A percentile compares a stretch with the other conserved stretches of the same genome.
Conservation (phyloP, 2,113 vertebrate species). For the Actinemys pallida region DNA sequence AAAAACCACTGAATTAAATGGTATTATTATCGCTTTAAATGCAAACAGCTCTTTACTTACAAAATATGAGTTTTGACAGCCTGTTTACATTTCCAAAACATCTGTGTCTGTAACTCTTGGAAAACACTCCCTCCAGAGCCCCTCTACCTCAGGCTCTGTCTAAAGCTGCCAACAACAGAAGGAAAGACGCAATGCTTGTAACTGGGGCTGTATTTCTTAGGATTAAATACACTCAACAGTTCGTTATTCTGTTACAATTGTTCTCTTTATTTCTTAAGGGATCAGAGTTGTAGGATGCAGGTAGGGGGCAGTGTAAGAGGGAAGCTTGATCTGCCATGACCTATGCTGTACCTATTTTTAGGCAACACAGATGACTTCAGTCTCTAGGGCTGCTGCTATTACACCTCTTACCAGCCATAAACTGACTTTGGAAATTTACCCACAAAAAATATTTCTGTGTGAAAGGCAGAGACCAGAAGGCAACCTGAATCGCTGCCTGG, state of each 20-base stretch:
- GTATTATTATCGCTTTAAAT: conserved; percentile 54
- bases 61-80: conserved; percentile 54
- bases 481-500: background rate
- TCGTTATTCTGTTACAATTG: background rate
- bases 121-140: conserved; percentile 1
- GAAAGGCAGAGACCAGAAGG: background rate
- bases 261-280: background rate
- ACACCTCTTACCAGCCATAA: background rate
- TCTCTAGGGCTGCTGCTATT: background rate
- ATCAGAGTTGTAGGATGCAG: background rate
- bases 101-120: conserved; percentile 46
- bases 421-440: background rate
- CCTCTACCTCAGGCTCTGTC: background rate
- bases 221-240: background rate
- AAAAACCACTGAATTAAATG: conserved; percentile 8
- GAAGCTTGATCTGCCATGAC: background rate
- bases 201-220: background rate
- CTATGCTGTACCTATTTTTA: background rate
- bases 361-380: background rate
- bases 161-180: conserved; percentile 17
- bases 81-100: conserved; percentile 71
- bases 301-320: background rate
- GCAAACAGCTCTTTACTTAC: conserved; percentile 42
- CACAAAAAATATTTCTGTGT: background rate
- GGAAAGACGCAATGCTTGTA: background rate